A percentile compares a stretch with the other conserved stretches of the same genome.
Conservation (phyloP, 2,797 vertebrate genomes). For the Phoxinus dragarum region DNA sequence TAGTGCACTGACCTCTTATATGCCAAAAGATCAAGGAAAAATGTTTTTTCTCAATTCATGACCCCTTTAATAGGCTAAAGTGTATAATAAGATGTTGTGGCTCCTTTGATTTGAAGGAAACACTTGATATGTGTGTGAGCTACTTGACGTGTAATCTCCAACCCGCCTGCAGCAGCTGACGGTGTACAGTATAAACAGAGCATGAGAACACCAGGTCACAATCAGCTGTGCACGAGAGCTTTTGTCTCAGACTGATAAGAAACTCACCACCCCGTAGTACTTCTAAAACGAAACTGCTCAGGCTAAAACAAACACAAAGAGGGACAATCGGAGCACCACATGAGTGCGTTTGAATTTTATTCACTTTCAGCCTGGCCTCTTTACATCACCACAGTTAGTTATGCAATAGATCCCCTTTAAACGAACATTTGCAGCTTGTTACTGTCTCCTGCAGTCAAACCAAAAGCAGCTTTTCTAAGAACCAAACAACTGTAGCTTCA, state of each 20-base stretch:
- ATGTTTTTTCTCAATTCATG: not conserved
- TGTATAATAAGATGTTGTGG: not conserved
- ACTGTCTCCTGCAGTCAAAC: not conserved
- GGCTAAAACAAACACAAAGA: constrained; percentile 13
- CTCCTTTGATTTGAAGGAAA: constrained; percentile 3
- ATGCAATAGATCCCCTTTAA: not conserved
- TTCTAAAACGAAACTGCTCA: not conserved
- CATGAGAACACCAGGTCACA: constrained; percentile 23
- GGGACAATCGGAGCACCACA: not conserved
- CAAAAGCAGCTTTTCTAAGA: constrained; percentile 53
- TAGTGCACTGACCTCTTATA: not conserved
- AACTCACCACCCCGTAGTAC: constrained; percentile 20
- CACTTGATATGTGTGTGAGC: not conserved
- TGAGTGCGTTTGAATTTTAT: not conserved
- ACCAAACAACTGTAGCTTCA: constrained; percentile 60
- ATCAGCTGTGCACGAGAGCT: constrained; percentile 5
- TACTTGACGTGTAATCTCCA: constrained; percentile 1
- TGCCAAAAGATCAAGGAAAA: not conserved
- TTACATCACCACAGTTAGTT: not conserved
- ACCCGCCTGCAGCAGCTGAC: not conserved
- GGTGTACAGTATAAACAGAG: constrained; percentile 8
- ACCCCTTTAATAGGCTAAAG: not conserved
- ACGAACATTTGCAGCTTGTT: not conserved
- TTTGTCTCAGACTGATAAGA: constrained; percentile 29
- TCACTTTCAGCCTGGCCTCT: not conserved